Base-by-base conservation (phyloP, 1,140 invertebrate species). In the Pseudomyrmex cubaensis region DNA sequence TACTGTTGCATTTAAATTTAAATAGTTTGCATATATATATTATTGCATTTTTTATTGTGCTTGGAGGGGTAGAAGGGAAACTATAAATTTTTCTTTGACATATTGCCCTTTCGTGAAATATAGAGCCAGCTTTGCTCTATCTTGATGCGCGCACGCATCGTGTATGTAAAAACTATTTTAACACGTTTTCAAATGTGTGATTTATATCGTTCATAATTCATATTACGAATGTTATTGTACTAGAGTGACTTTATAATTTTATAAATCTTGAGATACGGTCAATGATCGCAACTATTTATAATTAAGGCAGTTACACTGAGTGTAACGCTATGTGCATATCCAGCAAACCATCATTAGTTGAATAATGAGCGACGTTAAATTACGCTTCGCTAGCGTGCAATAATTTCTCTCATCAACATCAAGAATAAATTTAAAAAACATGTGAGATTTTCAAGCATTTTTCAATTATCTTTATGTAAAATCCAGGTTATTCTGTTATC, bases 1-100 rank as follows among this genome's bases (percentile, higher is more conserved):
- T 25, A 48, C 15, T 69, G 66, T 72, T 67, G 20, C 54, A 59
- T 80, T 80, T 72, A 80, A 80, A 80, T 80, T 80, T 72, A 80
- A 80, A 80, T 80, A 72, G 57, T 80, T 72, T 59, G 46, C 54
- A 72, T 72, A 72, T 35, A 72, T 35, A 35, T 35, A 35, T 35
- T 7, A 35, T 35, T 35, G 35, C 5, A 7, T 35, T 35, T 80
- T 80, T 80, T 72, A 80, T 59, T 78, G 5, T 25, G 25, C 72
- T 70, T 80, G 20, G 66, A 35, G 5, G 0, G 35, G 35, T 70
- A 50, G 59, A 50, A 50, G 50, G 20, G 25, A 20, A 13, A 22
- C 12, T 59, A 72, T 80, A 80, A 80, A 80, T 80, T 59, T 72
- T 25, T 8, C 20, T 50, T 44, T 72, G 54, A 59, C 66, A 50